phyloP scores from a whole-genome alignment of 2,797 vertebrate species.

The Catostomus latipinnis region DNA sequence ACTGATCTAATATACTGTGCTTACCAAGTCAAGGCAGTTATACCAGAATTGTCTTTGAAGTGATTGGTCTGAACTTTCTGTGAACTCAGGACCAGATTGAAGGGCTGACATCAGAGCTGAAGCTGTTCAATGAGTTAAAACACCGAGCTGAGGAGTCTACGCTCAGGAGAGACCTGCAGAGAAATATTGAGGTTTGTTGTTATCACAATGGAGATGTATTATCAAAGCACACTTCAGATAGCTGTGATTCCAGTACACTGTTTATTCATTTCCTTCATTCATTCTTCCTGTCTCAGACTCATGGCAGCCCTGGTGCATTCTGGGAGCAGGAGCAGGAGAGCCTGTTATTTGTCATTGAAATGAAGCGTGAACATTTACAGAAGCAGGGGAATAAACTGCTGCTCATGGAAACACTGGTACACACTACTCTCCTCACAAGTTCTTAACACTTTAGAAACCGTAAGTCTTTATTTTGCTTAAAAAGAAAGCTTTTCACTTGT shows the following conservation, averaged over 20 bases:
- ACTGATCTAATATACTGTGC: constrained; percentile 3
- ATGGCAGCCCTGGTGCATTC: constrained; percentile 89
- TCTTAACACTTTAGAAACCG: too few species aligned
- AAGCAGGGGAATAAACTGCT: constrained; percentile 83
- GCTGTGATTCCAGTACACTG: background rate
- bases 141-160: constrained; percentile 81
- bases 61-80: constrained; percentile 41
- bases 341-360: constrained; percentile 92
- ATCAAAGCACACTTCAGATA: background rate
- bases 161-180: constrained; percentile 85
- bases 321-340: constrained; percentile 96
- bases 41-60: constrained; percentile 29
- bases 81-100: constrained; percentile 76
- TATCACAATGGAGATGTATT: background rate
- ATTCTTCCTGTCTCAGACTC: constrained; percentile 74
- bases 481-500: background rate
- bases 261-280: background rate
- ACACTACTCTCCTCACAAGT: background rate
- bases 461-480: too few species aligned
- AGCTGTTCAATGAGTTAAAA: constrained; percentile 83
- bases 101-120: constrained; percentile 77
- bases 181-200: constrained; percentile 84
- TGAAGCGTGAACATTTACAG: constrained; percentile 88
- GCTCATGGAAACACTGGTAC: constrained; percentile 84
- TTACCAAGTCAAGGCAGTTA: constrained; percentile 13